Evolutionary conservation across 2,113 vertebrate species (phyloP), one percentile per base, ranked within the genome.

Genomic region (Mustela lutreola): DNA sequence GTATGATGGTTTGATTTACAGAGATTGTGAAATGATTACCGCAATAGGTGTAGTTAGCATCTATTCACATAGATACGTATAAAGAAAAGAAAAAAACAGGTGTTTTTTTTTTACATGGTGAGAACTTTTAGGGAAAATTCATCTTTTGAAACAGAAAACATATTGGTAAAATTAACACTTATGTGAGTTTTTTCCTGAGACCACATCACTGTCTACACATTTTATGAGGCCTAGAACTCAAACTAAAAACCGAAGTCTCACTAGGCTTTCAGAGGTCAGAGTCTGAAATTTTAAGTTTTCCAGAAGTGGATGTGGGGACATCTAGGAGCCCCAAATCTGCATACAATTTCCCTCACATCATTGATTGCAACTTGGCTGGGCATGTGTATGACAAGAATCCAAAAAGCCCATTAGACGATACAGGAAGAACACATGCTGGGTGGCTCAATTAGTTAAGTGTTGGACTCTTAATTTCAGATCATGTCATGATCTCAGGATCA

Each of bases 121-220:
- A 85, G 82, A 65, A n/a, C 50, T 39, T 24, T 31, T 53, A 50
- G 67, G 16, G 36, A n/a, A 8, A 56, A 50, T 82, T 45, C 14
- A 45, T 16, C 26, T 81, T 53, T 67, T 82, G 65, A 76, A 67
- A 82, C 5, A 82, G 60, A 16, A 83, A 88, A 18, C 26, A 12
- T 7, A n/a, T 1, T 33, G 36, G 9, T 60, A 60, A 87, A 50
- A 88, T 78, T 45, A 26, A 48, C 28, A 58, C 24, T 71, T 39
- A 18, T 1, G 7, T 12, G 24, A 2, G 11, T 71, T 78, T 85
- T 86, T 11, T 36, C 56, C 45, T 36, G 11, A 71, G 28, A 11
- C 3, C 53, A 24, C 0, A 58, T 1, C 12, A 26, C 14, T 15
- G 19, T 24, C 8, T 45, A 53, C 31, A 9, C 0, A 28, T 33